Evolutionary conservation across 2,797 vertebrate species (phyloP).

Genomic region (Rhabdomys pumilio): DNA sequence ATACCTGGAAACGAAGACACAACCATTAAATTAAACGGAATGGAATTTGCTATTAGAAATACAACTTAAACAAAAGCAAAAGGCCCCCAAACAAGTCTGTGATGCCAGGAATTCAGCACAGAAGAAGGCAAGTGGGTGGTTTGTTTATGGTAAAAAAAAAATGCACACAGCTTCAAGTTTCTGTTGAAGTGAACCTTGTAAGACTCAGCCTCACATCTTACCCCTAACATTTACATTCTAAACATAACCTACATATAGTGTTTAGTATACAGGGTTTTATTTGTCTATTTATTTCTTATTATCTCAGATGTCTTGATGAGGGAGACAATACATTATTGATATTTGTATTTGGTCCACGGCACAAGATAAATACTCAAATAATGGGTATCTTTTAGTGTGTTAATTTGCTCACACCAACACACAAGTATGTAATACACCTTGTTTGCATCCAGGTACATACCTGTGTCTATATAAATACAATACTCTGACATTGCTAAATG

Average conservation of each 20-base stretch:
- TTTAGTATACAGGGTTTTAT: neutral
- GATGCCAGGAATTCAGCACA: neutral
- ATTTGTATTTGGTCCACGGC: neutral
- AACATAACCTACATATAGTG: neutral
- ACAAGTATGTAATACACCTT: neutral
- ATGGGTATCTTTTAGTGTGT: neutral
- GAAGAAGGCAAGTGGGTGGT: neutral
- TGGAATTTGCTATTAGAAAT: conserved; percentile 42
- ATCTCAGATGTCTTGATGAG: conserved; percentile 1
- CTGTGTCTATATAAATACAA: neutral
- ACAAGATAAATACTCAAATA: neutral
- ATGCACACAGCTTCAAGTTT: neutral
- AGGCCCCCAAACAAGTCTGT: neutral
- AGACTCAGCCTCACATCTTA: neutral
- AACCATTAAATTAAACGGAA: neutral
- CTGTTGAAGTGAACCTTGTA: neutral
- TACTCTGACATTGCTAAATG: neutral
- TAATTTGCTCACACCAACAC: conserved; percentile 16
- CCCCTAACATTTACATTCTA: neutral
- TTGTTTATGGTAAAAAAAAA: neutral
- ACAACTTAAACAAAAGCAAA: conserved; percentile 26
- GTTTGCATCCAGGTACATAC: neutral
- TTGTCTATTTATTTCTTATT: neutral
- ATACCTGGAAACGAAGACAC: neutral
- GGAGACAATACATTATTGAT: neutral